phyloP scores from a whole-genome alignment of 1,140 invertebrate genomes.

The Drosophila kohkoa region DNA sequence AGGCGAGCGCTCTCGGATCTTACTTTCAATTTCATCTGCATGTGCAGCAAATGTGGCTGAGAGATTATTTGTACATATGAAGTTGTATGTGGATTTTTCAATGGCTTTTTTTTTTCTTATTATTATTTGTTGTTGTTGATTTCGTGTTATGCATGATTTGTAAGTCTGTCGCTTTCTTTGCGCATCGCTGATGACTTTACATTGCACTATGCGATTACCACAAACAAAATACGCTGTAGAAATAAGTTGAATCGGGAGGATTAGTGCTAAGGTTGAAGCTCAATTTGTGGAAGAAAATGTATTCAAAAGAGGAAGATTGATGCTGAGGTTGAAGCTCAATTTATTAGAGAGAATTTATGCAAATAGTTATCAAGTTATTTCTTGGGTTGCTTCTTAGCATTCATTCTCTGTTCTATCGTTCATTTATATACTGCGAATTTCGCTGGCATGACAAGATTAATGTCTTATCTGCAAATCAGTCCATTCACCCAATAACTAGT shows the following conservation, averaged over 20 bases:
- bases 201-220: slow-evolving; percentile 47
- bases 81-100: slow-evolving; percentile 45
- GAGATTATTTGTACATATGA: slow-evolving; percentile 13
- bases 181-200: slow-evolving; percentile 55
- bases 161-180: slow-evolving; percentile 64
- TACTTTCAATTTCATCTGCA: slow-evolving; percentile 67
- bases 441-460: too few relatives aligned
- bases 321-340: too few relatives aligned
- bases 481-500: too few relatives aligned
- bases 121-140: neutral
- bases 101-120: slow-evolving; percentile 29
- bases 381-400: too few relatives aligned
- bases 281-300: neutral
- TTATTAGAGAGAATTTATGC: too few relatives aligned
- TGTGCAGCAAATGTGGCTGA: slow-evolving; percentile 21
- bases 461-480: too few relatives aligned
- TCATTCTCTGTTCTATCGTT: neutral
- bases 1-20: slow-evolving; percentile 21
- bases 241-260: neutral
- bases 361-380: too few relatives aligned
- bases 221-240: slow-evolving; percentile 42
- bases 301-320: too few relatives aligned
- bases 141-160: slow-evolving; percentile 65
- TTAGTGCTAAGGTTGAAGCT: neutral
- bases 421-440: too few relatives aligned